A percentile compares a stretch with the other conserved stretches of the same genome.
Conservation (phyloP, 1,140 invertebrate genomes). For the Diorhabda elongata region DNA sequence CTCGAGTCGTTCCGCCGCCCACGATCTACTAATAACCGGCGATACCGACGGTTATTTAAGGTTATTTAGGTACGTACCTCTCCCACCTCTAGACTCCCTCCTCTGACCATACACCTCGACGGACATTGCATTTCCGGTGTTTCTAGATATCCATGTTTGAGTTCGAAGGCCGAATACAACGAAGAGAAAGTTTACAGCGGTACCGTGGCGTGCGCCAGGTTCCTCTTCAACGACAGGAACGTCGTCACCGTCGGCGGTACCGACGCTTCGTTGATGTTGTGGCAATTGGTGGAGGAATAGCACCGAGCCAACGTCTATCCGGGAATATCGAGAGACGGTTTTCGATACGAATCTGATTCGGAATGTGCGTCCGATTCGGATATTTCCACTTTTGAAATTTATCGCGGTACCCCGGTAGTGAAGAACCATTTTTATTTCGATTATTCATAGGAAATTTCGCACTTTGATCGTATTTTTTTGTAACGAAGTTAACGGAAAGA, state of each 20-base stretch:
- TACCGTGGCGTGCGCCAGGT: constrained; percentile 74
- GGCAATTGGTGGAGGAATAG: constrained; percentile 80
- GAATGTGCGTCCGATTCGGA: constrained; percentile 37
- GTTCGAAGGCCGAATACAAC: constrained; percentile 79
- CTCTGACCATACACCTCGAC: too few relatives aligned
- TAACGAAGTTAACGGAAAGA: too few relatives aligned
- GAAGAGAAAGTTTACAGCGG: constrained; percentile 87
- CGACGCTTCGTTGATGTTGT: constrained; percentile 88
- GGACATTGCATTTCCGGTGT: constrained; percentile 11
- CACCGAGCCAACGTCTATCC: constrained; percentile 23
- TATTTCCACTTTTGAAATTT: constrained; percentile 37
- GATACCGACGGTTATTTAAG: constrained; percentile 89
- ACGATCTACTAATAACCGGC: constrained; percentile 79
- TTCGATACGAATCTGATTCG: constrained; percentile 26
- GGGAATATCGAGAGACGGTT: constrained; percentile 13
- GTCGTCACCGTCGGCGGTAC: constrained; percentile 86
- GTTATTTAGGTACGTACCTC: constrained; percentile 65
- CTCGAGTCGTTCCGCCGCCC: constrained; percentile 72
- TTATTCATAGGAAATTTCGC: too few relatives aligned
- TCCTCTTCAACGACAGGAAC: constrained; percentile 80
- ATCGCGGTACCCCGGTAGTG: too few relatives aligned
- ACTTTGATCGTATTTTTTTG: too few relatives aligned
- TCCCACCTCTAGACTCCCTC: too few relatives aligned
- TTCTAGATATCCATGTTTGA: constrained; percentile 74
- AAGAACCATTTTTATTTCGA: too few relatives aligned